These are phyloP conservation scores for Holacanthus passer DNA, from an alignment of 2,113 vertebrate species.

Conservation along the genomic window DNA sequence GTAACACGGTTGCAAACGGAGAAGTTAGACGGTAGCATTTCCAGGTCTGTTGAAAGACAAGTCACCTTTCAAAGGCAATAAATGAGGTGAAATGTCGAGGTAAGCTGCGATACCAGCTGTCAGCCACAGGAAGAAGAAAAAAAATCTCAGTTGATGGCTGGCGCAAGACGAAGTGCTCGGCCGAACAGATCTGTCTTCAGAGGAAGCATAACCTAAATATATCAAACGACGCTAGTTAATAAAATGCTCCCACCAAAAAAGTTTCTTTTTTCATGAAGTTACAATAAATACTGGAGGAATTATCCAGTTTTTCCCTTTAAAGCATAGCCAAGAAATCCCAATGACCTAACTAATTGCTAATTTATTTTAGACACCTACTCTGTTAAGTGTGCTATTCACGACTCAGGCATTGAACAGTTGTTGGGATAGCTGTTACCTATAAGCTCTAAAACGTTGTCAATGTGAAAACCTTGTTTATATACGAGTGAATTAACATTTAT, in stretches of 20 bases:
- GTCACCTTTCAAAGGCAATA: constrained; percentile 63
- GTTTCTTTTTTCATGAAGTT: constrained; percentile 41
- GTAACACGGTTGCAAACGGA: constrained; percentile 54
- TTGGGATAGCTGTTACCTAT: neutral
- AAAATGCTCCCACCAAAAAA: constrained; percentile 41
- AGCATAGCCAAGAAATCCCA: constrained; percentile 61
- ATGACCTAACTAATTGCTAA: constrained; percentile 55
- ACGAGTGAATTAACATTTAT: neutral
- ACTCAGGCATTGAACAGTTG: constrained; percentile 8
- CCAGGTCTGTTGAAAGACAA: constrained; percentile 67
- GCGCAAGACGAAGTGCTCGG: constrained; percentile 54
- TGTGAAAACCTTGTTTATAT: neutral
- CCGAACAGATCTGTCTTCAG: constrained; percentile 73
- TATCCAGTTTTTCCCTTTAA: constrained; percentile 39
- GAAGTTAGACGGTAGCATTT: constrained; percentile 58
- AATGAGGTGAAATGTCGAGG: constrained; percentile 66
- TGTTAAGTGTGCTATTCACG: neutral
- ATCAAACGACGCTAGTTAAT: constrained; percentile 53
- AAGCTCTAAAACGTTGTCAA: neutral
- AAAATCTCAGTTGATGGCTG: constrained; percentile 54
- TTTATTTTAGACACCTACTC: constrained; percentile 11
- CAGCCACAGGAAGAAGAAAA: constrained; percentile 45
- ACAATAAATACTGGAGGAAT: constrained; percentile 38
- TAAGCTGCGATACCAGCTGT: constrained; percentile 71
- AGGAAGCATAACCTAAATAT: constrained; percentile 60